phyloP scores from a whole-genome alignment of 2,797 vertebrate species.

The Delichon dasypus region DNA sequence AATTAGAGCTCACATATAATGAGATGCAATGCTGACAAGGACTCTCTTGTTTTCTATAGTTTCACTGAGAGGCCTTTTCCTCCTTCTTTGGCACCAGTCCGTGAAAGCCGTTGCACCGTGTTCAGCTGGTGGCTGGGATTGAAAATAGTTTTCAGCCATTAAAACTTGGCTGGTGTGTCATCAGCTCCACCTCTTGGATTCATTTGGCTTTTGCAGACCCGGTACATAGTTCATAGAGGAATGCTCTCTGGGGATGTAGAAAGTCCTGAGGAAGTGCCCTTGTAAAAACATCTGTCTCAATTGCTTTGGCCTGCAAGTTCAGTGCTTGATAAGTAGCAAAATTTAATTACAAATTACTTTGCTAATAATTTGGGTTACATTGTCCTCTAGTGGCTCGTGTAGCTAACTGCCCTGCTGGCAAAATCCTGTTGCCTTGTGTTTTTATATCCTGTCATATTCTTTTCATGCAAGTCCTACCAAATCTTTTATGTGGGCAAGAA shows the following conservation, averaged over 20 bases:
- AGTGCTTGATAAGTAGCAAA: background rate
- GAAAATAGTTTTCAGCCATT: background rate
- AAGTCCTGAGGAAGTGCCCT: background rate
- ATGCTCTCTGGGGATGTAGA: background rate
- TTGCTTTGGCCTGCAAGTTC: background rate
- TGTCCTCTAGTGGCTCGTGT: slow-evolving; percentile 38
- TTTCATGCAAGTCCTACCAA: background rate
- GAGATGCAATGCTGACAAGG: slow-evolving; percentile 35
- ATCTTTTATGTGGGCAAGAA: too few species aligned
- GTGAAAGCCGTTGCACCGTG: background rate
- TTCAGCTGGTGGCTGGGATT: background rate
- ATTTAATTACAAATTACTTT: background rate
- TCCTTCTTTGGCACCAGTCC: background rate
- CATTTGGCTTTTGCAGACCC: background rate
- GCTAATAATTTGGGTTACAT: background rate
- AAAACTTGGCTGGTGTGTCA: background rate
- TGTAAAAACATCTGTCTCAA: background rate
- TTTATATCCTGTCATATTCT: background rate
- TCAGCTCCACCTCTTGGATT: slow-evolving; percentile 47
- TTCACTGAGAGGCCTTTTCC: slow-evolving; percentile 8
- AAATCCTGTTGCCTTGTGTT: background rate
- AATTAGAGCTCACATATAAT: background rate
- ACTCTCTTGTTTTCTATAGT: slow-evolving; percentile 36
- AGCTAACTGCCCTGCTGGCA: background rate
- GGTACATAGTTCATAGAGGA: background rate